Percentiles rank a stretch among this genome's conserved stretches.
Conservation (phyloP, 2,888 invertebrate genomes). For the Mythimna lalbum region DNA sequence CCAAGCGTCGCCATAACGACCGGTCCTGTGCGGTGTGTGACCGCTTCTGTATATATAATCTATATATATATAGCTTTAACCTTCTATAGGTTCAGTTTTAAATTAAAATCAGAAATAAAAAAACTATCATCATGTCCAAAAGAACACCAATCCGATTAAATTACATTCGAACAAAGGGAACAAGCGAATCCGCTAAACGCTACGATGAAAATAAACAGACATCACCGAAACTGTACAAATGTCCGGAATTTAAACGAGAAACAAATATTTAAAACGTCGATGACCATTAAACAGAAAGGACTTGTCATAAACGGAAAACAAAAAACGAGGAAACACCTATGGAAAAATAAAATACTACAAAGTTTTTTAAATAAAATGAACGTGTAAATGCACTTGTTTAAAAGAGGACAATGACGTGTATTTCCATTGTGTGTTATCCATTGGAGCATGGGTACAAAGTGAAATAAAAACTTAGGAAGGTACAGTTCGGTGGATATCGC, state of each 20-base stretch:
- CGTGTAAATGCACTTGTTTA: neutral
- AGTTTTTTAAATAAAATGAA: neutral
- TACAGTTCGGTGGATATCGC: conserved; percentile 1
- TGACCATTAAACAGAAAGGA: neutral
- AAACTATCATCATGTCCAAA: neutral
- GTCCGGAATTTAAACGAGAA: neutral
- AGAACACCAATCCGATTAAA: neutral
- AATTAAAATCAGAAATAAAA: neutral
- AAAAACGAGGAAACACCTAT: neutral
- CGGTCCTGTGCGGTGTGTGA: too few species aligned
- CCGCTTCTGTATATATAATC: too few species aligned
- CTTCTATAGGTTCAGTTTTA: too few species aligned
- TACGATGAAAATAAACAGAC: neutral
- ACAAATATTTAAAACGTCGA: neutral
- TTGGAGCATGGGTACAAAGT: conserved; percentile 6
- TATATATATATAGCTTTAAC: too few species aligned
- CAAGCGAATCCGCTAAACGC: neutral
- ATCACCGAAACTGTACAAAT: neutral
- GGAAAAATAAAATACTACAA: neutral
- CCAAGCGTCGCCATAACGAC: too few species aligned
- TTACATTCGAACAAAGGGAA: neutral
- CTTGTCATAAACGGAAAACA: neutral
- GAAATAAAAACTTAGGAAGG: conserved; percentile 4
- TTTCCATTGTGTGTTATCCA: conserved; percentile 19
- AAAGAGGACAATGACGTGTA: conserved; percentile 20